phyloP scores from a whole-genome alignment of 2,888 invertebrate genomes.

The Sepioteuthis lessoniana region DNA sequence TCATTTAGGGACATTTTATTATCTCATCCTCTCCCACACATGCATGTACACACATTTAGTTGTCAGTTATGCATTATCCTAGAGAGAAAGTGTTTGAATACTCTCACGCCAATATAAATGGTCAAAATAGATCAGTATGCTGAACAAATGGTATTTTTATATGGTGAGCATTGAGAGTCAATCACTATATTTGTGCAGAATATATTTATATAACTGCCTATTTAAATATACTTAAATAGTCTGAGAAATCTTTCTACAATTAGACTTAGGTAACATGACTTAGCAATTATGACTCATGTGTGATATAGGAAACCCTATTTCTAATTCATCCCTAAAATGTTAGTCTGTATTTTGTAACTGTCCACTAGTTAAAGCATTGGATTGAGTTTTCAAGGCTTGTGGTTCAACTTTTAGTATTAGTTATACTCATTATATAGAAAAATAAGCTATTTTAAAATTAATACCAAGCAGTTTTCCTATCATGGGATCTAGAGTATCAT shows the following conservation, averaged over 20 bases:
- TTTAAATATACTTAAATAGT: constrained; percentile 9
- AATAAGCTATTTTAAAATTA: not conserved
- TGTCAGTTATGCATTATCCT: not conserved
- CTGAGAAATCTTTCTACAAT: not conserved
- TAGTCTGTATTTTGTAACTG: not conserved
- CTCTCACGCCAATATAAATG: not conserved
- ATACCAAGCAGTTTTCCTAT: too few relatives aligned
- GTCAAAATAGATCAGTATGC: not conserved
- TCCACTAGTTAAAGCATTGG: not conserved
- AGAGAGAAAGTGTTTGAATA: not conserved
- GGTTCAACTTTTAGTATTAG: not conserved
- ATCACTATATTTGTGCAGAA: not conserved
- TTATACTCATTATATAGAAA: not conserved
- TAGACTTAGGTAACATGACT: not conserved
- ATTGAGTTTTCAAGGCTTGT: not conserved
- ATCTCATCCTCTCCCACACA: not conserved
- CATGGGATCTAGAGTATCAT: not conserved
- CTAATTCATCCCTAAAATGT: not conserved
- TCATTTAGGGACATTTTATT: not conserved
- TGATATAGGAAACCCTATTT: not conserved
- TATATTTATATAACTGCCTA: constrained; percentile 4
- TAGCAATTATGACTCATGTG: not conserved
- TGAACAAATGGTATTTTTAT: constrained; percentile 7
- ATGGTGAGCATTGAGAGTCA: not conserved
- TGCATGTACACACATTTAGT: too few relatives aligned